A percentile compares a stretch with the other conserved stretches of the same genome.
These are phyloP conservation scores for Hydra vulgaris DNA, from an alignment of 30 jellyfish, hydroid and myxozoan species.

Conservation along the genomic window DNA sequence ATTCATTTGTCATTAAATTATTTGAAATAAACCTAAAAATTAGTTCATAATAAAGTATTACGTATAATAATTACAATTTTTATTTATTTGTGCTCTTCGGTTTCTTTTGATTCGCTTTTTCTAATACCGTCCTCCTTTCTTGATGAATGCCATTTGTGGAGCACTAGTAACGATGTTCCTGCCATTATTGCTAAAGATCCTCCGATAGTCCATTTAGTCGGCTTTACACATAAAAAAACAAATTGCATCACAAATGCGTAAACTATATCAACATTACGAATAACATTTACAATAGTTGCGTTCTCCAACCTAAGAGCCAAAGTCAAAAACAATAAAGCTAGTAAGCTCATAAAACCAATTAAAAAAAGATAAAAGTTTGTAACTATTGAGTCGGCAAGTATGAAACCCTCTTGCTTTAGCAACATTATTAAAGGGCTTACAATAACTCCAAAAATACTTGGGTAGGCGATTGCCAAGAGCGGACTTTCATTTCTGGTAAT, in stretches of 20 bases:
- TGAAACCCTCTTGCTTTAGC: neutral
- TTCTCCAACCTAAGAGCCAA: constrained; percentile 48
- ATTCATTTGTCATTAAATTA: too few species aligned
- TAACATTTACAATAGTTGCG: constrained; percentile 58
- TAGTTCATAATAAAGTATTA: too few species aligned
- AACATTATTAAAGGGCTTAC: constrained; percentile 22
- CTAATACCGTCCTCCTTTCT: neutral
- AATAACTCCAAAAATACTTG: constrained; percentile 49
- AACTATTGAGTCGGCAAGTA: constrained; percentile 40
- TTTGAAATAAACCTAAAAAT: too few species aligned
- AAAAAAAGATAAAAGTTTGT: constrained; percentile 19
- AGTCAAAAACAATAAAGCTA: constrained; percentile 41
- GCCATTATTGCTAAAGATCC: neutral
- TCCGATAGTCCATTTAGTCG: constrained; percentile 8
- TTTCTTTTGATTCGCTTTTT: neutral
- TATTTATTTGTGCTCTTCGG: neutral
- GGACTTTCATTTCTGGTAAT: too few species aligned
- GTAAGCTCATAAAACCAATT: constrained; percentile 45
- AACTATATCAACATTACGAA: constrained; percentile 64
- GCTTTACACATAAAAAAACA: constrained; percentile 9
- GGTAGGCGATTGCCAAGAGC: too few species aligned
- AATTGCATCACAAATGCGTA: constrained; percentile 51
- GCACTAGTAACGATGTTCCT: neutral
- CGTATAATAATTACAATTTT: too few species aligned
- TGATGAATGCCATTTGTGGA: neutral